Percentiles rank a stretch among this genome's conserved stretches.
Conservation (phyloP, 2,113 vertebrate species). For the Lagopus leucura region DNA sequence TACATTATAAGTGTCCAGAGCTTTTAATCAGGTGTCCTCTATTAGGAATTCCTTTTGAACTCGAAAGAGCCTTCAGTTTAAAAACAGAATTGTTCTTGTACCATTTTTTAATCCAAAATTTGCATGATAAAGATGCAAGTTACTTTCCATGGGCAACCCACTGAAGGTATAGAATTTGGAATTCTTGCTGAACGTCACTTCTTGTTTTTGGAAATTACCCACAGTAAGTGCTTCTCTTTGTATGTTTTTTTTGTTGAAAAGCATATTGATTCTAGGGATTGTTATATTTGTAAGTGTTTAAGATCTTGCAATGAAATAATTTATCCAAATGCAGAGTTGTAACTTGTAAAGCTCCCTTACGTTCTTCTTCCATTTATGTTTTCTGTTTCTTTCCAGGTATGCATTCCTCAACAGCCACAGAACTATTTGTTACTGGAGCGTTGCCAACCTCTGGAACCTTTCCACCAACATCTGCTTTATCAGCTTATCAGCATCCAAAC, state of each 20-base stretch:
- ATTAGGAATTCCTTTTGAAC: neutral
- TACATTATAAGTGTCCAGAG: neutral
- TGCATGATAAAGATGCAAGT: neutral
- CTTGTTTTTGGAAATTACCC: neutral
- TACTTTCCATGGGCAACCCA: neutral
- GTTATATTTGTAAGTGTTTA: neutral
- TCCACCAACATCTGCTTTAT: constrained; percentile 87
- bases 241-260: neutral
- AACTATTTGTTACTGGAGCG: constrained; percentile 94
- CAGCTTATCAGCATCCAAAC: constrained; percentile 91
- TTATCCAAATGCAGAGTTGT: neutral
- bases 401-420: constrained; percentile 89
- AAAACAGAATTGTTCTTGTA: neutral
- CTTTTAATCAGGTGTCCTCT: neutral
- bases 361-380: constrained; percentile 20
- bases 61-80: neutral
- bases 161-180: neutral
- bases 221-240: neutral
- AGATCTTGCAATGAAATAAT: neutral
- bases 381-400: constrained; percentile 83
- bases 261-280: neutral
- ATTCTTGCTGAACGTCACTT: neutral
- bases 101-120: neutral
- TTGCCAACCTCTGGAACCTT: constrained; percentile 93
- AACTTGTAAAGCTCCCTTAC: constrained; percentile 13